phyloP scores from a whole-genome alignment of 2,113 vertebrate species.

The Dicentrarchus labrax region DNA sequence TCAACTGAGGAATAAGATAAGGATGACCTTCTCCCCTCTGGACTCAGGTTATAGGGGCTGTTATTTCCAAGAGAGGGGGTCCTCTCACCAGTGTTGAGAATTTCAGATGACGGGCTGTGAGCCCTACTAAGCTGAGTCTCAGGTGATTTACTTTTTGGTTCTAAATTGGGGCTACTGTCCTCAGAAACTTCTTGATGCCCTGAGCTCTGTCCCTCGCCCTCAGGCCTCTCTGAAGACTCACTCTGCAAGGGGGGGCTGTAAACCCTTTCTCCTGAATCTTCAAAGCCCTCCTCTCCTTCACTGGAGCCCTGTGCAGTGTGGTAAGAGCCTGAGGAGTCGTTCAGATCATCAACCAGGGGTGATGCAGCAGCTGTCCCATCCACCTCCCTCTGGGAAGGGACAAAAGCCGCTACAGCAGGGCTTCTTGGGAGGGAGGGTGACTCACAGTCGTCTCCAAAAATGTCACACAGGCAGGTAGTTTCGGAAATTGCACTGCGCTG shows the following conservation, averaged over 20 bases:
- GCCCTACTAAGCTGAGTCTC: slow-evolving; percentile 15
- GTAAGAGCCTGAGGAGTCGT: slow-evolving; percentile 90
- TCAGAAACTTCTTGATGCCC: slow-evolving; percentile 31
- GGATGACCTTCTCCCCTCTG: slow-evolving; percentile 50
- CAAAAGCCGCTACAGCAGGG: slow-evolving; percentile 68
- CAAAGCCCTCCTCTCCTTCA: slow-evolving; percentile 86
- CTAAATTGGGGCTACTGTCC: slow-evolving; percentile 41
- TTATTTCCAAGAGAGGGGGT: slow-evolving; percentile 61
- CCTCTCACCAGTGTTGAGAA: slow-evolving; percentile 30
- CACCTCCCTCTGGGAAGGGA: slow-evolving; percentile 64
- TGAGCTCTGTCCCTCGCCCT: slow-evolving; percentile 26
- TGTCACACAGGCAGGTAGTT: slow-evolving; percentile 87
- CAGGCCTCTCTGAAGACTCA: slow-evolving; percentile 19
- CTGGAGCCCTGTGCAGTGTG: slow-evolving; percentile 90
- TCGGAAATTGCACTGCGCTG: slow-evolving; percentile 82
- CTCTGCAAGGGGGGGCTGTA: slow-evolving; percentile 53
- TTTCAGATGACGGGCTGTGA: slow-evolving; percentile 32
- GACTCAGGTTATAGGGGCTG: slow-evolving; percentile 29
- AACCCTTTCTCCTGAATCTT: slow-evolving; percentile 79
- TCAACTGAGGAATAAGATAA: slow-evolving; percentile 65
- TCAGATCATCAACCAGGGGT: slow-evolving; percentile 80
- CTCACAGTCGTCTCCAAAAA: slow-evolving; percentile 86
- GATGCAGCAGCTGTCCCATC: slow-evolving; percentile 62
- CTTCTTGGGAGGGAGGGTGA: slow-evolving; percentile 76
- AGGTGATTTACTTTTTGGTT: slow-evolving; percentile 48